These are phyloP conservation scores for Melieria omissa DNA, from an alignment of 2,888 invertebrate species.

Conservation along the genomic window DNA sequence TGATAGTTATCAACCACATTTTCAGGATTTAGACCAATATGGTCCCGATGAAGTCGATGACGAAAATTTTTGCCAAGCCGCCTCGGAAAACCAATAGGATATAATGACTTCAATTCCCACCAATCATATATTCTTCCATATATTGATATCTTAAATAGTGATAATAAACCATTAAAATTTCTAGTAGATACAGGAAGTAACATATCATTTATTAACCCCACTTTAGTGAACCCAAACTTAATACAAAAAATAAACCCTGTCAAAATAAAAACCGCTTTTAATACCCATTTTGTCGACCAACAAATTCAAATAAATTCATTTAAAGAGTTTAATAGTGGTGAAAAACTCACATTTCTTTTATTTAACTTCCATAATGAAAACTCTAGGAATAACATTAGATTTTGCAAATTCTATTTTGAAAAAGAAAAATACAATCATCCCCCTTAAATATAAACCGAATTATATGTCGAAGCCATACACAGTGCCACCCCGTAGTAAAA, in stretches of 20 bases:
- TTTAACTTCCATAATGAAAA: background rate
- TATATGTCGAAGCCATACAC: conserved; percentile 33
- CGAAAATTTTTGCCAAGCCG: conserved; percentile 41
- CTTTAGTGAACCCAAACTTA: too few species aligned
- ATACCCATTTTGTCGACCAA: too few species aligned
- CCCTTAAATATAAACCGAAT: conserved; percentile 30
- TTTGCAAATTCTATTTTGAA: background rate
- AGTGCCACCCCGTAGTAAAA: conserved; percentile 30
- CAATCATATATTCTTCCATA: conserved; percentile 25
- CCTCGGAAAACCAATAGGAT: conserved; percentile 42
- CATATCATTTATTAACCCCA: too few species aligned
- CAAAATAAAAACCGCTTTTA: too few species aligned
- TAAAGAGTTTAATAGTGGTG: too few species aligned
- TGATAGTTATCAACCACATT: background rate
- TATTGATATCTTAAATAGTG: conserved; percentile 21
- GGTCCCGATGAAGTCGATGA: conserved; percentile 28
- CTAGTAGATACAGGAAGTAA: too few species aligned
- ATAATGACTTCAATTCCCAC: conserved; percentile 41
- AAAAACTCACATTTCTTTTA: too few species aligned
- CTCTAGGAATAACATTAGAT: background rate
- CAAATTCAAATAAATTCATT: too few species aligned
- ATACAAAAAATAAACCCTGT: too few species aligned
- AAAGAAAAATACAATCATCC: background rate
- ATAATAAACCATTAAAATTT: background rate
- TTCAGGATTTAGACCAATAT: background rate